These are phyloP conservation scores for Distichodus sexfasciatus DNA, from an alignment of 2,797 vertebrate genomes.

Conservation along the genomic window DNA sequence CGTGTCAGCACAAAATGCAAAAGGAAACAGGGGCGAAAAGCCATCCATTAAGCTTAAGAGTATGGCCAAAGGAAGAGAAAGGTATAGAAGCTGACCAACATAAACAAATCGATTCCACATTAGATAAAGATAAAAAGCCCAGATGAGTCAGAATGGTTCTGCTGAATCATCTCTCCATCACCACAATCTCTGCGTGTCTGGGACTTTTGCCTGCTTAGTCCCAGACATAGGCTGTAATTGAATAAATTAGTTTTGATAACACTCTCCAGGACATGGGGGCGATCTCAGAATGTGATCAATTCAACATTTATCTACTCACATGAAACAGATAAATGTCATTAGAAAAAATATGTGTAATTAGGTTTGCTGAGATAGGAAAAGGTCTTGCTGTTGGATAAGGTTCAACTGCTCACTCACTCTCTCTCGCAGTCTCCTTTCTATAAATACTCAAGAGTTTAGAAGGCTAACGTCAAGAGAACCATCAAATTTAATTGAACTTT, in stretches of 20 bases:
- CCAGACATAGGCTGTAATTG: neutral
- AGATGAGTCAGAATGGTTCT: neutral
- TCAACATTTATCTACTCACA: neutral
- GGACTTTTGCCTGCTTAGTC: neutral
- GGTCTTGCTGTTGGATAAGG: neutral
- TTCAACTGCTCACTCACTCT: no score
- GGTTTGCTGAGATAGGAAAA: neutral
- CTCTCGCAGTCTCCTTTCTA: neutral
- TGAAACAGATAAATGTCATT: neutral
- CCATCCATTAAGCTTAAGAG: neutral
- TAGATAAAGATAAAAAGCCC: neutral
- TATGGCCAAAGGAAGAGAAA: neutral
- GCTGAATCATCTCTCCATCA: constrained; percentile 1
- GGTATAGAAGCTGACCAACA: neutral
- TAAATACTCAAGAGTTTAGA: neutral
- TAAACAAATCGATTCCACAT: neutral
- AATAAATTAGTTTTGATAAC: neutral
- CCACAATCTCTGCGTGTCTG: constrained; percentile 1
- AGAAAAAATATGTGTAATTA: neutral
- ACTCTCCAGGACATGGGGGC: no score
- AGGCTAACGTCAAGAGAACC: constrained; percentile 5
- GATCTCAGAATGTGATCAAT: neutral
- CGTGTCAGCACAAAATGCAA: constrained; percentile 5
- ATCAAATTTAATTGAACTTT: constrained; percentile 13
- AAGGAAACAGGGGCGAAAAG: neutral